Evolutionary conservation across 1,140 invertebrate species (phyloP).

Genomic region (Drosophila asahinai): DNA sequence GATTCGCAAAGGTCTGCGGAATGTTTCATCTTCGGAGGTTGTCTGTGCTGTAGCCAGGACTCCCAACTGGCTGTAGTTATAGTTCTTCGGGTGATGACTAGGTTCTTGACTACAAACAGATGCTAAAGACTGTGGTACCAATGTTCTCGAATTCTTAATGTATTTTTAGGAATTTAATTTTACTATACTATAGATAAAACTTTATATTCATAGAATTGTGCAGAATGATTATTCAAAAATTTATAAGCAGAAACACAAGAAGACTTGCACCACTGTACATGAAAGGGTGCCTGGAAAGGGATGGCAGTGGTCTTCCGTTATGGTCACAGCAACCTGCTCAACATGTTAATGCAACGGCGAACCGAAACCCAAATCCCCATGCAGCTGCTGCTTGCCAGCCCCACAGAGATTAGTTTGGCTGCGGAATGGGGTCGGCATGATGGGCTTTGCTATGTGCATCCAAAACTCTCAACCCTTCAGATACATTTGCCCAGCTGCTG

Average conservation of each 20-base stretch:
- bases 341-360: conserved; percentile 74
- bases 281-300: neutral
- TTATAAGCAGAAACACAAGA: neutral
- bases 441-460: conserved; percentile 45
- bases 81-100: no score
- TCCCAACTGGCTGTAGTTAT: no score
- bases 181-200: no score
- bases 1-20: neutral
- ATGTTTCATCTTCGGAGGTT: no score
- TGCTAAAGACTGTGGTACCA: no score
- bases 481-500: conserved; percentile 32
- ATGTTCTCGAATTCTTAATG: no score
- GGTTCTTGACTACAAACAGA: no score
- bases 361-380: conserved; percentile 53
- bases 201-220: no score
- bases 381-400: conserved; percentile 41
- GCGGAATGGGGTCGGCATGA: conserved; percentile 7
- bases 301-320: conserved; percentile 38
- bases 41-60: no score
- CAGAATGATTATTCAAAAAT: no score
- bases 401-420: conserved; percentile 19
- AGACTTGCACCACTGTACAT: conserved; percentile 17
- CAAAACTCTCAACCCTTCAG: conserved; percentile 39
- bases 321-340: conserved; percentile 69
- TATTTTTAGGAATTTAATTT: no score